Base-by-base conservation (phyloP, 1,140 invertebrate species). In the Sycophila sp. region DNA sequence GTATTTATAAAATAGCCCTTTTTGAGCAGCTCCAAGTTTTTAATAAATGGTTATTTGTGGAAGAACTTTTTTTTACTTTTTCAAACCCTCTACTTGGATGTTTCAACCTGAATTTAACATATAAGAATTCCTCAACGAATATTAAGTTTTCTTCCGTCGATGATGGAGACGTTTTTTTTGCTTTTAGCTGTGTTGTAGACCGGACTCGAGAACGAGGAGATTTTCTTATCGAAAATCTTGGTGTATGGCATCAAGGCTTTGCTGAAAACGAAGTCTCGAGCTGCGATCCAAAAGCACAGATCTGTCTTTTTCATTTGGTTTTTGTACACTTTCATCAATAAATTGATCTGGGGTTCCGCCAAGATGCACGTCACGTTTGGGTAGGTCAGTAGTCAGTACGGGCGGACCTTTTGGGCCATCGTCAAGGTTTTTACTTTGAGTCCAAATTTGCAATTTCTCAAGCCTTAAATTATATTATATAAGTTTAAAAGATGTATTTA, bases 231-330 rank as follows among this genome's bases (percentile, higher is more conserved):
- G 51, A 68, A 68, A 13, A 28, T 26, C 1, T 22, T 11, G 7
- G 65, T 68, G 17, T 36, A 68, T 1, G 65, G 65, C 30, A n/a
- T n/a, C n/a, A 55, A 68, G 2, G 53, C 28, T n/a, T 59, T 58
- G 4, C 38, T 26, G 17, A 68, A 13, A 10, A 47, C 49, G 17
- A 17, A 59, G 15, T 26, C n/a, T 4, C 65, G 34, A 4, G 22
- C 11, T 0, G 55, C 30, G 8, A 40, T 22, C 55, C 53, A 59
- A 8, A 68, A 68, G 2, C 55, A 59, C 4, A 55, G 65, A 2
- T 11, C 22, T 4, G 13, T 55, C 7, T 56, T 4, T 13, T 55
- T 56, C 64, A 66, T 66, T 1, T 5, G 2, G 4, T 10, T 34
- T n/a, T n/a, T 28, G 22, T 36, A 17, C 2, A 47, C n/a, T 2